Conservation (phyloP, 2,888 invertebrate genomes). For the Polyommatus iphigenia region DNA sequence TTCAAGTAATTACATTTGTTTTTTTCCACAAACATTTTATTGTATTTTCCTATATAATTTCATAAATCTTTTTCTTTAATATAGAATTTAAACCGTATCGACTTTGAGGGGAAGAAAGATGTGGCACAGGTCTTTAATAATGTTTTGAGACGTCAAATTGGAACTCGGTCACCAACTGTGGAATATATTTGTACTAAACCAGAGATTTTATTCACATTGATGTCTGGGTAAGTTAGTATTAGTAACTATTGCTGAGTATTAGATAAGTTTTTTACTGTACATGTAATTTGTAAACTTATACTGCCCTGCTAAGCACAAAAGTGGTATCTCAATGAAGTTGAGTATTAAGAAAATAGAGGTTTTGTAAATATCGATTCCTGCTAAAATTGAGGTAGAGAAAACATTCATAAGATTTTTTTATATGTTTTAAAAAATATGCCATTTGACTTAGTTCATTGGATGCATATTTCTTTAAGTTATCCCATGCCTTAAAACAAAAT, state of each 20-base stretch:
- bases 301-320: no score
- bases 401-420: no score
- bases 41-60: slow-evolving; percentile 26
- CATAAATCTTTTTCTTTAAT: slow-evolving; percentile 39
- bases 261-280: no score
- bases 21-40: slow-evolving; percentile 29
- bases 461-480: no score
- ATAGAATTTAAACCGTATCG: slow-evolving; percentile 86
- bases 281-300: no score
- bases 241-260: background rate
- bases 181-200: slow-evolving; percentile 99
- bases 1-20: slow-evolving; percentile 80
- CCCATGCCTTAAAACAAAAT: no score
- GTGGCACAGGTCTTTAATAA: slow-evolving; percentile 99
- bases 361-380: no score
- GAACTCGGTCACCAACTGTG: slow-evolving; percentile 97
- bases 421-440: no score
- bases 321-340: no score
- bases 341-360: no score
- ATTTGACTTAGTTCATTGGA: no score
- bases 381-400: no score
- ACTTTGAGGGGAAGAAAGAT: slow-evolving; percentile 98
- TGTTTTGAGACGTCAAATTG: slow-evolving; percentile 98
- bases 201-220: slow-evolving; percentile 97
- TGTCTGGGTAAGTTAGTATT: slow-evolving; percentile 88